Base-by-base conservation (phyloP, 2,113 vertebrate species). In the Coreoperca whiteheadi region DNA sequence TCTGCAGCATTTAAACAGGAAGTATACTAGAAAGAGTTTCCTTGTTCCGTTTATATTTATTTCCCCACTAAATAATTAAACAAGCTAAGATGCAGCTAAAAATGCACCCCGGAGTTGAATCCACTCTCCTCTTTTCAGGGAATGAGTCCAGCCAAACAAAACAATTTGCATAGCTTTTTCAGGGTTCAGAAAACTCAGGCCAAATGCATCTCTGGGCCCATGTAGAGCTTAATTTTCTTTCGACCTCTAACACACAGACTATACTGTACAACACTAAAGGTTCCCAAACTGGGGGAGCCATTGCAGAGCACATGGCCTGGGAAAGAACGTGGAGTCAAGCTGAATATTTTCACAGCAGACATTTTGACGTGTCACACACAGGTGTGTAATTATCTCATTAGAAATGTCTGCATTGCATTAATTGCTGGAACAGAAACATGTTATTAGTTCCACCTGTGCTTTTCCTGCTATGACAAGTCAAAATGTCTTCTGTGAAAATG, bases 381-480 rank as follows among this genome's bases (percentile, higher is more conserved):
- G 53, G 14, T 67, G 25, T 68, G 34, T 48, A 73, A 68, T 80
- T 56, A 54, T 64, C 7, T 64, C 11, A 63, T 71, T 51, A 34
- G 21, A 34, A 43, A 46, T 59, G 9, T 11, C 60, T 72, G 37
- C 39, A 0, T 56, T 65, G 51, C 18, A 59, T 60, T 60, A 46
- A 50, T 34, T 30, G 7, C 60, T 76, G 9, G 39, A 67, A 56
- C 41, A 75, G 48, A 69, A 16, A 41, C 43, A 41, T 57, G 67
- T 50, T 57, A 64, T 84, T 73, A 53, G 60, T 73, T 68, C 60
- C 39, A 72, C 43, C 30, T 61, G 71, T 21, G 37, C n/a, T 41
- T 74, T 65, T 25, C 57, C 51, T 48, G n/a, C 57, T 23, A 0
- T 2, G 12, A 20, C 15, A n/a, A 69, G 20, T 64, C 25, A 37